Conservation (phyloP, 2,113 vertebrate genomes). For the Rattus rattus region DNA sequence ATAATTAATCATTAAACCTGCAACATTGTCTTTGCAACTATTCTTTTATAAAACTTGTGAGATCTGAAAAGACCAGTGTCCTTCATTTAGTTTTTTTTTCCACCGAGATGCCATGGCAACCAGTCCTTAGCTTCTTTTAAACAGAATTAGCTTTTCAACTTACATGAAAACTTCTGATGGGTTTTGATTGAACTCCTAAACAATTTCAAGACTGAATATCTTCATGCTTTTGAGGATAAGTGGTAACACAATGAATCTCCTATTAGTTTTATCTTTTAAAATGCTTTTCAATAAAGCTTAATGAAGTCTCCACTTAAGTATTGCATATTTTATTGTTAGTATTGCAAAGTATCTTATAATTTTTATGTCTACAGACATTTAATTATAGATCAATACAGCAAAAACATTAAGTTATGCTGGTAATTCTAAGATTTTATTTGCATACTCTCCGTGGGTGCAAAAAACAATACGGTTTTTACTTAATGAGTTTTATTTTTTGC, state of each 20-base stretch:
- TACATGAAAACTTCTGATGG: background rate
- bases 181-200: background rate
- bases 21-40: background rate
- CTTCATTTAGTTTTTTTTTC: background rate
- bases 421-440: background rate
- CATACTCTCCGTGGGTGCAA: background rate
- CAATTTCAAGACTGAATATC: background rate
- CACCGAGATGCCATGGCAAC: background rate
- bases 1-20: background rate
- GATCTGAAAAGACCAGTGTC: background rate
- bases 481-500: background rate
- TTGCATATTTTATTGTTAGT: background rate
- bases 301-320: background rate
- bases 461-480: background rate
- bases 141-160: background rate
- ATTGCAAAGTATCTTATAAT: background rate
- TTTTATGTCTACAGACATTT: background rate
- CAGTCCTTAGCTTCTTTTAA: background rate
- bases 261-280: conserved; percentile 18
- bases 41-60: background rate
- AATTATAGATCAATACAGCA: background rate
- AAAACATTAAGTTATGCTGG: background rate
- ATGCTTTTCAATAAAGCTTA: conserved; percentile 22
- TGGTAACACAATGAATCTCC: background rate
- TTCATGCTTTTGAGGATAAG: background rate